Conservation (phyloP, 2,113 vertebrate genomes). For the Calyptomena viridis region DNA sequence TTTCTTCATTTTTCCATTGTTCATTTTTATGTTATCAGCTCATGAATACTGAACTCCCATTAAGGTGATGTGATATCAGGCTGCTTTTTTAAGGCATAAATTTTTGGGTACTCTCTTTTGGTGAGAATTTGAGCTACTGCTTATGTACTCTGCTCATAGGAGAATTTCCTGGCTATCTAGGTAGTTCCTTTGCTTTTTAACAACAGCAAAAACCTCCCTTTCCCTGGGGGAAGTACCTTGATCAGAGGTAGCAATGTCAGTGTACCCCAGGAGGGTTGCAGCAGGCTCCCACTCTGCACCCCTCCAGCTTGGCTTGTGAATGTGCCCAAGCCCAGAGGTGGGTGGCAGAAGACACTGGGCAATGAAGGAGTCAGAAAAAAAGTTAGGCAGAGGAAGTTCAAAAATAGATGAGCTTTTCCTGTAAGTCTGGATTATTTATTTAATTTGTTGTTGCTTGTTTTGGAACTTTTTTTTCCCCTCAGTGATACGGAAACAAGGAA, state of each 20-base stretch:
- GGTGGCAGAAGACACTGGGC: not conserved
- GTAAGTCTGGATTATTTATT: constrained; percentile 30
- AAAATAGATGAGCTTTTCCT: constrained; percentile 60
- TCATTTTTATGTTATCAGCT: not conserved
- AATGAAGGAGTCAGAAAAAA: not conserved
- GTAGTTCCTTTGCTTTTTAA: not conserved
- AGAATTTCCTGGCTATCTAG: constrained; percentile 1
- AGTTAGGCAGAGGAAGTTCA: constrained; percentile 51
- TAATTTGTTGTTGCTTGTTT: not conserved
- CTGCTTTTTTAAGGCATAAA: not conserved
- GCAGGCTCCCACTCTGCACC: not conserved
- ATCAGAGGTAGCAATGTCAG: not conserved
- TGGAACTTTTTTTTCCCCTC: not conserved
- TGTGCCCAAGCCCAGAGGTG: not conserved
- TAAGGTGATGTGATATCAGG: not conserved
- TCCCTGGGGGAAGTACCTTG: not conserved
- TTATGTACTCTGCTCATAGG: not conserved
- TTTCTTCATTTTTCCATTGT: not conserved
- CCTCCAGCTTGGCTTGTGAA: rapidly evolving
- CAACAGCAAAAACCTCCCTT: not conserved
- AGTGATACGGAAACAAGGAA: not conserved
- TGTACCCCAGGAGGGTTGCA: rapidly evolving
- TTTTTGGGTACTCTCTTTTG: not conserved
- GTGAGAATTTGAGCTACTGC: not conserved
- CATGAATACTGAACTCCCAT: not conserved